Base-by-base conservation (phyloP, 2,888 invertebrate species). In the Leucophora obtusa region DNA sequence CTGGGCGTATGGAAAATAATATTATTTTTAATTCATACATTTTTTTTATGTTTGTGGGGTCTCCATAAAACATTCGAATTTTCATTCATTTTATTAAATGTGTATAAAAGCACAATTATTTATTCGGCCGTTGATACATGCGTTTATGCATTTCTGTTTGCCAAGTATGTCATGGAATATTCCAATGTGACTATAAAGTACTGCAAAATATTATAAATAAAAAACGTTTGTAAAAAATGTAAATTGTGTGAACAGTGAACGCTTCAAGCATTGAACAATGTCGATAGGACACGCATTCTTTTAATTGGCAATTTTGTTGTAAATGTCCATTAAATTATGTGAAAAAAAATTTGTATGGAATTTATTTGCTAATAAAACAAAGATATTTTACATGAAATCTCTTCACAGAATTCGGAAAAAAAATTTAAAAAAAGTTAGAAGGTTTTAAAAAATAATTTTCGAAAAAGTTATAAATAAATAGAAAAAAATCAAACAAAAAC, bases 141-240 rank as follows among this genome's bases (percentile, higher is more conserved):
- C 28, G 28, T 28, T 28, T 28, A 28, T 28, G 28, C 38, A 38
- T 14, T 38, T 38, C 4, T 38, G 17, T 15, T 11, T 72, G 78
- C 78, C 68, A 78, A 78, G 50, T 78, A 28, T 78, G 78, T 73
- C 78, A 78, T 63, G 73, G 78, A 72, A 78, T 78, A 73, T 78
- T 71, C 60, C 77, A 60, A 71, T 47, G 59, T 38, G 63, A 35
- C 51, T 33, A n/a, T 50, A 8, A 56, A 54, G 56, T 47, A 47
- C 43, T n/a, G 2, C 2, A 56, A 56, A 56, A n/a, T 24, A 24
- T 43, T 14, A 11, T 24, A 1, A 24, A 38, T 1, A 24, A 18
- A 54, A 0, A 28, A 54, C 7, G 24, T 2, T 14, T 14, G 24
- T 2, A 24, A 53, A 24, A 14, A 28, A 53, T 5, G 18, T 7